Evolutionary conservation across 64 coral and sea anemone genomes (phyloP), one percentile per base, ranked within the genome.

Genomic region (Pocillopora verrucosa): DNA sequence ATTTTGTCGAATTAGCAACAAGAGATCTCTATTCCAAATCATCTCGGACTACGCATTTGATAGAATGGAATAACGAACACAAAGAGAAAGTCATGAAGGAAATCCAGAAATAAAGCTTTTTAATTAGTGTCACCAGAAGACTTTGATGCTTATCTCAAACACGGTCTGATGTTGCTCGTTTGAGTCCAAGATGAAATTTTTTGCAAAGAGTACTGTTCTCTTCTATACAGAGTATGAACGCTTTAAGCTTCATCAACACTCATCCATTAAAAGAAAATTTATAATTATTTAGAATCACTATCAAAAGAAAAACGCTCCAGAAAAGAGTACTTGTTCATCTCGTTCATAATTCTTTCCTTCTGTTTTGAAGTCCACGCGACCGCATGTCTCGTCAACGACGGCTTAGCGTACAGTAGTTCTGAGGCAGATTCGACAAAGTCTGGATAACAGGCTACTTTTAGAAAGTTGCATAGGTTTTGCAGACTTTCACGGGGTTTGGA

Each of bases 331-430:
- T 78, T 78, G 16, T n/a, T n/a, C 20, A 78, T 78, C 51, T 56
- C 36, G 20, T 57, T 41, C 22, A 11, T 59, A 59, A 78, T 56
- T 24, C 1, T 26, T 78, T 5, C 51, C 76, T 78, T 78, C 56
- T 78, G 76, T 59, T 78, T n/a, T 45, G 45, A 58, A 5, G 76
- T 78, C 76, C 76, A 78, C 16, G 58, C 76, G 22, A 78, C 17
- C 1, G 20, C 57, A 78, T 78, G 13, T 13, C 76, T 58, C 58
- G 76, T 78, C n/a, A 56, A 24, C 16, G 76, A 78, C 6, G 51
- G 56, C 45, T 41, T 58, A 12, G 17, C n/a, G 45, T 56, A 78
- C 36, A 78, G 2, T n/a, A 78, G 7, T 14, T n/a, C 24, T 24
- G 76, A 78, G 9, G 15, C 16, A 1, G 76, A 45, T 3, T 78